Conservation (phyloP, 2,113 vertebrate genomes). For the Isurus oxyrinchus region DNA sequence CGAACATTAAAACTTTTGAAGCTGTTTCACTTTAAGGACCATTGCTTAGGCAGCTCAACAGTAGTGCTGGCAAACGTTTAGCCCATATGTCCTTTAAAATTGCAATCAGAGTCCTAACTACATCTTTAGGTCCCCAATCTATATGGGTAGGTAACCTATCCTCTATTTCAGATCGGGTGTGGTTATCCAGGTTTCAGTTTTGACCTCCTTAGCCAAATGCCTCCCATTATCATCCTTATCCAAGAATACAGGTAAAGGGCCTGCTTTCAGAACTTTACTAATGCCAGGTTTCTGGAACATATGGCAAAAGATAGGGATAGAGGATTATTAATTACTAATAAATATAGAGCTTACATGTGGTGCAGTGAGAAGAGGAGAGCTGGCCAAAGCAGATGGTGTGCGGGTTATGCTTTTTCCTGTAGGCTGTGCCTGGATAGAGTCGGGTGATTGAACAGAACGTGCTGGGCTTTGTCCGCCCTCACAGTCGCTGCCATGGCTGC, state of each 20-base stretch:
- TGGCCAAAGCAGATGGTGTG: constrained; percentile 73
- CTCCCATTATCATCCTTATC: background rate
- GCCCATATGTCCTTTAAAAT: background rate
- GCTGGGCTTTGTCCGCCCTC: constrained; percentile 89
- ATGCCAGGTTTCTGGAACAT: background rate
- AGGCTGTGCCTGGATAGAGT: constrained; percentile 65
- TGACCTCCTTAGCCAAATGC: background rate
- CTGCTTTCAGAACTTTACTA: background rate
- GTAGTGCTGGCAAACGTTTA: background rate
- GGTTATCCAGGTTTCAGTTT: background rate
- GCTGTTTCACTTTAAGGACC: background rate
- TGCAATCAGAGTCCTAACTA: background rate
- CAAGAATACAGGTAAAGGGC: background rate
- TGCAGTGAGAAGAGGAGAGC: constrained; percentile 90
- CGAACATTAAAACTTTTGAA: background rate
- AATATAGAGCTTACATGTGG: constrained; percentile 69
- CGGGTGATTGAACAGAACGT: constrained; percentile 73
- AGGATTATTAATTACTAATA: background rate
- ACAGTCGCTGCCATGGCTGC: constrained; percentile 89
- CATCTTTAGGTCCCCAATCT: background rate
- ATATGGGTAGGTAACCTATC: background rate
- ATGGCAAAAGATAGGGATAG: background rate
- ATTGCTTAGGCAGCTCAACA: background rate
- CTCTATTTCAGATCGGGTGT: background rate
- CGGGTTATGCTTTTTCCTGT: constrained; percentile 62